Percentiles rank a stretch among this genome's conserved stretches.
Evolutionary conservation across 2,888 invertebrate species (phyloP).

Genomic region (Cantharis nigra): DNA sequence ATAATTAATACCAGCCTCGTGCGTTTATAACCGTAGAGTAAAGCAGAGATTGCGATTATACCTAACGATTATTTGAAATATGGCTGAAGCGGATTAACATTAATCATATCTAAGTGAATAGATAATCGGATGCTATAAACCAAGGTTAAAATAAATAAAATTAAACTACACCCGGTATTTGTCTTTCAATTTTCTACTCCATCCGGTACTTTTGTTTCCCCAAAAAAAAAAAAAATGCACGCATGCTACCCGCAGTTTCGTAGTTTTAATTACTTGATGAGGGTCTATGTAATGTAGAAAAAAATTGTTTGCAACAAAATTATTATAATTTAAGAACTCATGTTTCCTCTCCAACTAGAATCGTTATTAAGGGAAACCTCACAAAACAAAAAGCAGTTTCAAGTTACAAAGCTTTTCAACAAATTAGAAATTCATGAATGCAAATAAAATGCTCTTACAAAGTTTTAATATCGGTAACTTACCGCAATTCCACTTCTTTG

Average conservation of each 20-base stretch:
- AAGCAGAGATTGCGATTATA: neutral
- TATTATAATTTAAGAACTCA: neutral
- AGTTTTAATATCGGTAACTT: constrained; percentile 48
- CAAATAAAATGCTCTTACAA: neutral
- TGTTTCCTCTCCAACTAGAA: neutral
- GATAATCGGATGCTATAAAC: neutral
- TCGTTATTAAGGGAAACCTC: neutral
- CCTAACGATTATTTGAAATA: neutral
- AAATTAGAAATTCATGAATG: neutral
- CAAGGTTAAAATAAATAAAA: neutral
- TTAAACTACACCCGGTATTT: neutral
- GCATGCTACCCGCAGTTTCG: no score
- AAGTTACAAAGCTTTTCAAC: neutral
- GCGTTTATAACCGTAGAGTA: neutral
- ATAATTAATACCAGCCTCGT: neutral
- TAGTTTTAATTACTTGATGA: no score
- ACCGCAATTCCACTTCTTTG: constrained; percentile 75
- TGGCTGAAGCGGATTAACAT: neutral
- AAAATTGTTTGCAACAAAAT: neutral
- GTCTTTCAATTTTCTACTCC: neutral
- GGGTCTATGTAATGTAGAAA: no score
- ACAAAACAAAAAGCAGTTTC: neutral
- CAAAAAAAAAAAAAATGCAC: no score
- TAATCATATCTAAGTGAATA: neutral
- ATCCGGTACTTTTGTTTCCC: no score